These are phyloP conservation scores for Anabacerthia variegaticeps DNA, from an alignment of 2,797 vertebrate genomes.

Conservation along the genomic window DNA sequence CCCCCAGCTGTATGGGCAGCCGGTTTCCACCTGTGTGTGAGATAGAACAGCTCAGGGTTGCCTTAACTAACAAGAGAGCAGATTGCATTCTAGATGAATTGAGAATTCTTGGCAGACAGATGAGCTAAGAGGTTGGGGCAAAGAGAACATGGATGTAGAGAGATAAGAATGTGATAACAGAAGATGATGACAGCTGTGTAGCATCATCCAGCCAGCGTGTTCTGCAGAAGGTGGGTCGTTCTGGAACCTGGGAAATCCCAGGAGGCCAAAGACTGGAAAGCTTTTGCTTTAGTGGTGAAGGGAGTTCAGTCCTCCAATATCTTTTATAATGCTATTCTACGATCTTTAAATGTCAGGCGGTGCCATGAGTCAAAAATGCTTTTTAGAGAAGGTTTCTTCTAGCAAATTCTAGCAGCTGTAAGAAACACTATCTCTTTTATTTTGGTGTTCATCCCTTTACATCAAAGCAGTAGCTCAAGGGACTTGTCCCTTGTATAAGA, in stretches of 20 bases:
- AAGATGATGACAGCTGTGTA: not conserved
- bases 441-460: not conserved
- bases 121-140: not conserved
- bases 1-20: not conserved
- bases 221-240: not conserved
- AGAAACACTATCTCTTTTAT: not conserved
- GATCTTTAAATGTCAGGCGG: not conserved
- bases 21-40: not conserved
- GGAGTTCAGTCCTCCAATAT: not conserved
- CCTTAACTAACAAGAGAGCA: not conserved
- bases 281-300: not conserved
- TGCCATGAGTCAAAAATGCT: fast-evolving
- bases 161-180: not conserved
- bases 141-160: not conserved
- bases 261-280: not conserved
- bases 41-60: not conserved
- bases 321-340: not conserved
- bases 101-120: not conserved
- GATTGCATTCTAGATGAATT: not conserved
- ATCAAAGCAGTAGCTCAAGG: not conserved
- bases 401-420: not conserved
- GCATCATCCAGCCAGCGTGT: fast-evolving
- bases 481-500: not conserved
- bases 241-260: not conserved
- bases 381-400: not conserved